These are phyloP conservation scores for Ptychadena robeensis DNA, from an alignment of 2,797 vertebrate genomes.

Conservation along the genomic window DNA sequence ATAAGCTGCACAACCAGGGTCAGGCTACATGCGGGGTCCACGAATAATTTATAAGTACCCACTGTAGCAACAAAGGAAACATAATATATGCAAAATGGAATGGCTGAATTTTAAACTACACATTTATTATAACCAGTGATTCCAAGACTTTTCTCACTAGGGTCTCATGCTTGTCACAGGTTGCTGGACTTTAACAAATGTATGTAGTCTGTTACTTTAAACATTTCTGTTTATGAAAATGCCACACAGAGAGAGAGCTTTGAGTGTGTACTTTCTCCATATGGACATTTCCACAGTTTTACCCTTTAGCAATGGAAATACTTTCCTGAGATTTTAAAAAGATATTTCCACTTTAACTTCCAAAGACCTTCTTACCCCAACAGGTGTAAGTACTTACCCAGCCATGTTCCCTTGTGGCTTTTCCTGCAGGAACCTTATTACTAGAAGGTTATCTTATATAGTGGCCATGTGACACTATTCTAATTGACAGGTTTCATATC, in stretches of 20 bases:
- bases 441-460: neutral
- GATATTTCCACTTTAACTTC: too few species aligned
- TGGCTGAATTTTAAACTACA: neutral
- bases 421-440: neutral
- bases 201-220: neutral
- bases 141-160: neutral
- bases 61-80: neutral
- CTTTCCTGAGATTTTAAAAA: too few species aligned
- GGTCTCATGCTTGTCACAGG: neutral
- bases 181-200: neutral
- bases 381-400: neutral
- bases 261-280: neutral
- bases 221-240: too few species aligned
- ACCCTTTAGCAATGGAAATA: too few species aligned
- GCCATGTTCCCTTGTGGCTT: neutral
- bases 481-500: too few species aligned
- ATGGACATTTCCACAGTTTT: too few species aligned
- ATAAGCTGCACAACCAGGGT: neutral
- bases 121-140: neutral
- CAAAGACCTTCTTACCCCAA: too few species aligned
- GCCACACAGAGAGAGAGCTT: neutral
- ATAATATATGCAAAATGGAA: neutral
- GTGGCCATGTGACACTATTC: too few species aligned
- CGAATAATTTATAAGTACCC: neutral
- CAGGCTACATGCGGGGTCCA: neutral